Conservation (phyloP, 2,888 invertebrate species). For the Conus canariensis region DNA sequence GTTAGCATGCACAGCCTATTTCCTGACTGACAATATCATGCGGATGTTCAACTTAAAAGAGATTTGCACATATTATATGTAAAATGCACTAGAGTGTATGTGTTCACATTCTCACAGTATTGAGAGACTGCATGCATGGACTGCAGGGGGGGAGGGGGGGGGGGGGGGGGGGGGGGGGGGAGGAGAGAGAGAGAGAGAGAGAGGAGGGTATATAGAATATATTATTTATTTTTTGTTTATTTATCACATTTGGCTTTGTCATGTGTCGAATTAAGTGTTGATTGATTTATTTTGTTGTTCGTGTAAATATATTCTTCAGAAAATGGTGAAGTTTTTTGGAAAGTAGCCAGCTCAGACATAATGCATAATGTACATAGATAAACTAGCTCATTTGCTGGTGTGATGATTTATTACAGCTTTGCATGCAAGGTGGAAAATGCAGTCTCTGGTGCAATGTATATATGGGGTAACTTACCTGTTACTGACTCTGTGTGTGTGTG, state of each 20-base stretch:
- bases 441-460: not conserved
- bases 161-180: no score
- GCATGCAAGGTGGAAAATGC: not conserved
- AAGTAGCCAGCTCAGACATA: not conserved
- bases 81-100: no score
- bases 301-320: not conserved
- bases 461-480: not conserved
- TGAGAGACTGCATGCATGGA: no score
- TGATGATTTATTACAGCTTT: not conserved
- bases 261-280: not conserved
- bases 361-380: not conserved
- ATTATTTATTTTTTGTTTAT: no score
- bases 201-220: no score
- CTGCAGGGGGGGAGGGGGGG: no score
- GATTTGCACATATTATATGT: no score
- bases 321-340: not conserved
- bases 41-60: no score
- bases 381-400: not conserved
- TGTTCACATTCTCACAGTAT: no score
- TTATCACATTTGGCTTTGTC: not conserved
- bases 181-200: no score
- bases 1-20: no score
- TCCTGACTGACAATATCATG: no score
- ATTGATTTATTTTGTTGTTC: not conserved
- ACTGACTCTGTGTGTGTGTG: not conserved